phyloP scores from a whole-genome alignment of 2,888 invertebrate species.

The Agonopterix subpropinquella region DNA sequence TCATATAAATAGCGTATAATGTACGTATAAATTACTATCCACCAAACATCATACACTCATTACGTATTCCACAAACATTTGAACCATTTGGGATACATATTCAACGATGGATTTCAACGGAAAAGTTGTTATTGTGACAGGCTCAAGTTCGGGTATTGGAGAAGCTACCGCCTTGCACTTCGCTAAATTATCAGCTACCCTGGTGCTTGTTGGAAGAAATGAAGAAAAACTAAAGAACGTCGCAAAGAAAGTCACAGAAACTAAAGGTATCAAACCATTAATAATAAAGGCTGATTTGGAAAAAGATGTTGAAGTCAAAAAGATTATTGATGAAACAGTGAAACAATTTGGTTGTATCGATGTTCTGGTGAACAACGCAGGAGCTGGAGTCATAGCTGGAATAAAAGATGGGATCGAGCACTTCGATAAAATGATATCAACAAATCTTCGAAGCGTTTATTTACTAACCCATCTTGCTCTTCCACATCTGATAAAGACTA shows the following conservation, averaged over 20 bases:
- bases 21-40: too few relatives aligned
- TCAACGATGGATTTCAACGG: slow-evolving; percentile 8
- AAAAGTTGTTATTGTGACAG: slow-evolving; percentile 13
- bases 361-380: slow-evolving; percentile 20
- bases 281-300: slow-evolving; percentile 11
- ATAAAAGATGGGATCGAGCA: slow-evolving; percentile 11
- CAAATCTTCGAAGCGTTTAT: slow-evolving; percentile 16
- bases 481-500: slow-evolving; percentile 13
- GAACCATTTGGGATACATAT: too few relatives aligned
- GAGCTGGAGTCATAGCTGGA: slow-evolving; percentile 9
- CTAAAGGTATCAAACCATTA: slow-evolving; percentile 11
- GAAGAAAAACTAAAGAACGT: slow-evolving; percentile 13
- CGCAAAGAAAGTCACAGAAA: slow-evolving; percentile 5
- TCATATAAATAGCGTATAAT: too few relatives aligned
- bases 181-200: slow-evolving; percentile 12
- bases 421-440: slow-evolving; percentile 13
- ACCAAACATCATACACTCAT: too few relatives aligned
- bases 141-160: slow-evolving; percentile 18
- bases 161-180: slow-evolving; percentile 14
- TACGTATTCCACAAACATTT: too few relatives aligned
- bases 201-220: slow-evolving; percentile 16
- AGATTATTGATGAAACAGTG: slow-evolving; percentile 14
- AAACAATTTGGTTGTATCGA: slow-evolving; percentile 16
- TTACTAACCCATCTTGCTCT: slow-evolving; percentile 12
- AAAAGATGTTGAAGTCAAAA: slow-evolving; percentile 13